Base-by-base conservation (phyloP, 1,140 invertebrate genomes). In the Hesperophylax magnus region DNA sequence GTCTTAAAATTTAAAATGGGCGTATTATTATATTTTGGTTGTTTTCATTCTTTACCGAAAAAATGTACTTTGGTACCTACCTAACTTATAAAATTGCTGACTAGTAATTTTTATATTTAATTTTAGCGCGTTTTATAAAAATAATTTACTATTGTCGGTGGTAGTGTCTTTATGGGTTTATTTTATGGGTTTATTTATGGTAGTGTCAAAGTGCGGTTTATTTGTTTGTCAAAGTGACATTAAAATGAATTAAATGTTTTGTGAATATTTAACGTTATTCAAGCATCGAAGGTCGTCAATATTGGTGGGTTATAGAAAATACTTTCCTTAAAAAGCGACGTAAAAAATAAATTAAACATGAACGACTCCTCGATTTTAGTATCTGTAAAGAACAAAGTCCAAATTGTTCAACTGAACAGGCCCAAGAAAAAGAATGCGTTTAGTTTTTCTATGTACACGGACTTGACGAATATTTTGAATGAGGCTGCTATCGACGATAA, bases 391-490 rank as follows among this genome's bases (percentile, higher is more conserved):
- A 86, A 85, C 18, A 85, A 83, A 61, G 86, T 90, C 77, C 87
- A 87, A 86, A 84, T 88, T 22, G 92, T 98, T n/a, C 92, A 88
- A 72, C 91, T 96, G 58, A 95, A 96, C 88, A 91, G 93, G 69
- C 95, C 95, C 9, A 84, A 87, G 53, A 95, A 93, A 84, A 95
- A 94, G 86, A 98, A 98, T 92, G 95, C 96, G 9, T 87, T 98
- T 3, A 93, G 91, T 78, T 77, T 74, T 22, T 76, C 94, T 89
- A 96, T 96, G 93, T 97, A 96, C 86, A 78, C 87, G 80, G 88
- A 91, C 85, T 86, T 96, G 11, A 90, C 88, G n/a, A 85, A 90
- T 27, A 92, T 94, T 54, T 86, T 98, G 14, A 90, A 93, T 58
- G 91, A 94, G 79, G 94, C 95, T 60, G 92, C 92, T 34, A 87